Evolutionary conservation across 2,888 invertebrate species (phyloP).

Genomic region (Drosophila rellima): DNA sequence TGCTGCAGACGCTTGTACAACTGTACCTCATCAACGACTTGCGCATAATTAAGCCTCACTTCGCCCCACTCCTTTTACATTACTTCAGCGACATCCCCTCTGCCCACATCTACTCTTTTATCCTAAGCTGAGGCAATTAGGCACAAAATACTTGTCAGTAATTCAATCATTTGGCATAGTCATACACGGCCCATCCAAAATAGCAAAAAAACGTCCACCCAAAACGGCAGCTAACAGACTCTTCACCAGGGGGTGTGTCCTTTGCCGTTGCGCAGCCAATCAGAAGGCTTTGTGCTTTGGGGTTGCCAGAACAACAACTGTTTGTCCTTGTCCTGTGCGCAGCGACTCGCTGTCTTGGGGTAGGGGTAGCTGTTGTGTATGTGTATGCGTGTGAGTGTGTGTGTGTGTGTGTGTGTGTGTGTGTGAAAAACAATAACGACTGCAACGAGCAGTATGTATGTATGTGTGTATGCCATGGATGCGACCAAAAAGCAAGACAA

Average conservation of each 20-base stretch:
- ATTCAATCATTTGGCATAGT: slow-evolving; percentile 77
- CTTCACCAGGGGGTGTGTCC: slow-evolving; percentile 49
- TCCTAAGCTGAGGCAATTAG: slow-evolving; percentile 65
- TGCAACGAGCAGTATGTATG: slow-evolving; percentile 25
- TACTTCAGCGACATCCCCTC: not conserved
- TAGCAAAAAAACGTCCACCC: not conserved
- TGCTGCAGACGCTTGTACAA: slow-evolving; percentile 34
- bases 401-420: not conserved
- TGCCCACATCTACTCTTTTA: not conserved
- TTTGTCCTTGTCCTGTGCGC: slow-evolving; percentile 56
- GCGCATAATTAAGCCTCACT: slow-evolving; percentile 39
- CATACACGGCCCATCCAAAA: slow-evolving; percentile 52
- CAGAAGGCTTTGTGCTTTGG: slow-evolving; percentile 30
- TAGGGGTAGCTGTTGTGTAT: not conserved
- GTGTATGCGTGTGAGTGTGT: not conserved
- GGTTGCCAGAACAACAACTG: slow-evolving; percentile 50
- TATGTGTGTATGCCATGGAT: slow-evolving; percentile 32
- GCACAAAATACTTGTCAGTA: slow-evolving; percentile 78
- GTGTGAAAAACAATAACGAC: slow-evolving; percentile 45
- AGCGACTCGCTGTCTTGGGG: not conserved
- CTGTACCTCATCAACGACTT: slow-evolving; percentile 58
- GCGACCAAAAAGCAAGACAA: slow-evolving; percentile 81
- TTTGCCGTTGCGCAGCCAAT: slow-evolving; percentile 52
- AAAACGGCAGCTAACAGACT: slow-evolving; percentile 10
- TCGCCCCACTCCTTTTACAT: not conserved